Conservation (phyloP, 2,113 vertebrate species). For the Phainopepla nitens region DNA sequence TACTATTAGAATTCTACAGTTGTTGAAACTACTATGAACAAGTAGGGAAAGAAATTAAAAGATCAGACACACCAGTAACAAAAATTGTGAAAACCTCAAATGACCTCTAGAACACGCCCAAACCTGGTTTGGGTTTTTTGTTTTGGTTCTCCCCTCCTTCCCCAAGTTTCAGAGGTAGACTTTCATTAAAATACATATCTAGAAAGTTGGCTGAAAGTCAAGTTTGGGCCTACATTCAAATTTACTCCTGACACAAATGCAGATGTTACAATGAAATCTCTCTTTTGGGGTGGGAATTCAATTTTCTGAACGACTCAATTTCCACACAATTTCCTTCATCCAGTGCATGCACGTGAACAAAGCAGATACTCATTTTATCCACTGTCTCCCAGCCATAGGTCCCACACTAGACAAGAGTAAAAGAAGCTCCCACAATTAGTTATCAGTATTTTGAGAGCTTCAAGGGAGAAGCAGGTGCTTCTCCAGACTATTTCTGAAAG, state of each 20-base stretch:
- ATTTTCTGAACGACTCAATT: not conserved
- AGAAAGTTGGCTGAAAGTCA: not conserved
- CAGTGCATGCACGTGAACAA: rapidly evolving
- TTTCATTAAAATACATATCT: not conserved
- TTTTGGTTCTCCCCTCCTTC: too few relatives aligned
- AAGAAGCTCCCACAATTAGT: not conserved
- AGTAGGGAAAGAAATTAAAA: not conserved
- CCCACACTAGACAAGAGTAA: not conserved
- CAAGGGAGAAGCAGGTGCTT: not conserved
- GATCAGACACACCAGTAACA: not conserved
- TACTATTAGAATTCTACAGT: not conserved
- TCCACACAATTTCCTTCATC: not conserved
- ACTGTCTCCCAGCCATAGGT: not conserved
- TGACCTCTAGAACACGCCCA: not conserved
- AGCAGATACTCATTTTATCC: not conserved
- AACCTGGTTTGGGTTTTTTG: not conserved
- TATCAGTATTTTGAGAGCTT: not conserved
- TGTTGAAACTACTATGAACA: not conserved
- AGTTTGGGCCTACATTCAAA: not conserved
- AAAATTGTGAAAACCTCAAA: not conserved
- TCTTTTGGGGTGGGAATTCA: not conserved
- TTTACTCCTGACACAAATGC: not conserved
- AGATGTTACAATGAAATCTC: not conserved
- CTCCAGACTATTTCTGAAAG: not conserved
- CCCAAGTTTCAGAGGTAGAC: not conserved